Conservation (phyloP, 2,888 invertebrate genomes). For the Ochropacha duplaris region DNA sequence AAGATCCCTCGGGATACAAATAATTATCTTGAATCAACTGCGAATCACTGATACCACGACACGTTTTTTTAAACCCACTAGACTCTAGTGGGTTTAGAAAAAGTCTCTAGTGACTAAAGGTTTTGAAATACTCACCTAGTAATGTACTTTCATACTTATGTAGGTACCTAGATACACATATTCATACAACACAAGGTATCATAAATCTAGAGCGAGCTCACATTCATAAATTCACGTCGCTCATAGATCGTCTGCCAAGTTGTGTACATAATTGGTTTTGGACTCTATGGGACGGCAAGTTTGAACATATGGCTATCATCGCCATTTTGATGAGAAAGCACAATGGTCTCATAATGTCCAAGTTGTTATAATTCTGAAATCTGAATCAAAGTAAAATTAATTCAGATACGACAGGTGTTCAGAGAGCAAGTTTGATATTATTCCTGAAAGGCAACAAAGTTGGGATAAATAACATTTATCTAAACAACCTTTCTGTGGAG, state of each 20-base stretch:
- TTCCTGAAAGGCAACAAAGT: constrained; percentile 28
- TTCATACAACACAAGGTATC: constrained; percentile 20
- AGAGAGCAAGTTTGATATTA: constrained; percentile 27
- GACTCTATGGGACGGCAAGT: constrained; percentile 41
- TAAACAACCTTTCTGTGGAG: constrained; percentile 16
- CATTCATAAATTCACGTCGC: constrained; percentile 44
- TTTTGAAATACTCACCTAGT: too few species aligned
- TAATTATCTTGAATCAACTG: too few species aligned
- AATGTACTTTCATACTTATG: background rate
- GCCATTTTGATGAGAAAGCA: background rate
- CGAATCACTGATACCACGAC: background rate
- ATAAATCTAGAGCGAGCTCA: constrained; percentile 25
- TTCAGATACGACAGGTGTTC: constrained; percentile 43
- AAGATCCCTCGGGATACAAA: too few species aligned
- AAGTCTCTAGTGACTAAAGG: too few species aligned
- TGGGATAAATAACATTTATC: constrained; percentile 27
- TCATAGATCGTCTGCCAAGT: constrained; percentile 58
- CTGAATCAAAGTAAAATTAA: constrained; percentile 40
- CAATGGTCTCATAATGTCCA: too few species aligned
- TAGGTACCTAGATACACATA: background rate
- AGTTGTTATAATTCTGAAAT: background rate
- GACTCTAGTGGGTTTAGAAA: too few species aligned
- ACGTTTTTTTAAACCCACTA: background rate
- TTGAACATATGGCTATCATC: constrained; percentile 30
- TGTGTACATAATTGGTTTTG: constrained; percentile 68